Percentiles rank a stretch among this genome's conserved stretches.
phyloP scores from a whole-genome alignment of 1,140 invertebrate species.

The Drosophila kikkawai region DNA sequence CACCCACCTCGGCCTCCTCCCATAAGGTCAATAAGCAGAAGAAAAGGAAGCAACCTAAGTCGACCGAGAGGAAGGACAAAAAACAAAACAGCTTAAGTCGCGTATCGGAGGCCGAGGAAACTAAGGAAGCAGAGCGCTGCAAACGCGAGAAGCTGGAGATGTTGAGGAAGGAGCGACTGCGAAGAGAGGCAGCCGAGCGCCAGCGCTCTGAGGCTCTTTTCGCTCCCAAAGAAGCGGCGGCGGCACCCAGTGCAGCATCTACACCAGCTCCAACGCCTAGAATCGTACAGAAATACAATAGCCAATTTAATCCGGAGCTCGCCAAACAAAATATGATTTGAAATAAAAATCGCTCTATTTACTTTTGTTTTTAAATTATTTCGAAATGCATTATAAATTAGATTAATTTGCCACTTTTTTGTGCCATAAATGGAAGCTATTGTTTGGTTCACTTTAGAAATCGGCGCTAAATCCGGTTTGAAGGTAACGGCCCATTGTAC shows the following conservation, averaged over 20 bases:
- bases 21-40: constrained; percentile 59
- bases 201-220: constrained; percentile 89
- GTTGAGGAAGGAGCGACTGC: constrained; percentile 91
- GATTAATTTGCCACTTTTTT: background rate
- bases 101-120: constrained; percentile 46
- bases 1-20: background rate
- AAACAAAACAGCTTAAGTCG: constrained; percentile 79
- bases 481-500: constrained; percentile 6
- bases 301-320: constrained; percentile 68
- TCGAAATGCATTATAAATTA: too few species aligned
- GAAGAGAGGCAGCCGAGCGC: constrained; percentile 92
- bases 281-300: constrained; percentile 71
- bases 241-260: constrained; percentile 4
- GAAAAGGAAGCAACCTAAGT: constrained; percentile 68
- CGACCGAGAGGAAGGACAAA: constrained; percentile 49
- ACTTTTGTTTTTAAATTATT: background rate
- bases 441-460: constrained; percentile 5
- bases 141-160: constrained; percentile 88
- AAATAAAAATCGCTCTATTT: background rate
- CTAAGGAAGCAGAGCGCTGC: constrained; percentile 38
- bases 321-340: constrained; percentile 46
- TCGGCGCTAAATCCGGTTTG: constrained; percentile 1
- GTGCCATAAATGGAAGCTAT: background rate
- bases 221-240: constrained; percentile 37
- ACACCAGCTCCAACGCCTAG: constrained; percentile 59